Base-by-base conservation (phyloP, 2,888 invertebrate genomes). In the Lasioglossum malachurum region DNA sequence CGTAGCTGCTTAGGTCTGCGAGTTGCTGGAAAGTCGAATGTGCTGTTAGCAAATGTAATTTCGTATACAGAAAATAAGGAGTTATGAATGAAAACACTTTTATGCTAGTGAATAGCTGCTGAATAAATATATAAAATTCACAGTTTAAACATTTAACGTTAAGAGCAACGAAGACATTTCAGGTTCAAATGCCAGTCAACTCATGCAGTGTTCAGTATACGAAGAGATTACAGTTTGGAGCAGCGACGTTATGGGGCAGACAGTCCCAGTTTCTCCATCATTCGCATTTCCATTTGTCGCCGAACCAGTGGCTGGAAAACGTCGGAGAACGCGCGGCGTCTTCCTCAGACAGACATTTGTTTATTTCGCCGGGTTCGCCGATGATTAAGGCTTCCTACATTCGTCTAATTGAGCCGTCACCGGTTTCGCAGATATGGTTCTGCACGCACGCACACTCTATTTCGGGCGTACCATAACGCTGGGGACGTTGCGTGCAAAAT, bases 401-500 rank as follows among this genome's bases (percentile, higher is more conserved):
- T 83, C 41, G 80, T 78, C 84, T 87, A 88, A 88, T 87, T 82
- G 87, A 85, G 75, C 75, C 78, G 72, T 72, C 78, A 74, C 78
- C 78, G 12, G 78, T 53, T 85, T n/a, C 64, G 53, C 60, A 71
- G 87, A 84, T 84, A 87, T 87, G 76, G 60, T 64, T 53, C 41
- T 46, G 67, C 53, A 44, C 86, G 75, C 78, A 81, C 53, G 41
- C 86, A 75, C 75, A 77, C 74, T 80, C 86, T 74, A 76, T 78
- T 83, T 49, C 31, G 67, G 78, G 75, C 79, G 46, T 49, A 82
- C 88, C 88, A 90, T 84, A 57, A 86, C 69, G 73, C 31, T 31
- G 41, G 46, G 83, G 84, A 78, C 76, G 82, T 84, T 87, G 78
- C 84, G 86, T 91, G 87, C 88, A 79, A 91, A 91, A 91, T 91